Conservation (phyloP, 2,888 invertebrate genomes). For the Callosobruchus maculatus region DNA sequence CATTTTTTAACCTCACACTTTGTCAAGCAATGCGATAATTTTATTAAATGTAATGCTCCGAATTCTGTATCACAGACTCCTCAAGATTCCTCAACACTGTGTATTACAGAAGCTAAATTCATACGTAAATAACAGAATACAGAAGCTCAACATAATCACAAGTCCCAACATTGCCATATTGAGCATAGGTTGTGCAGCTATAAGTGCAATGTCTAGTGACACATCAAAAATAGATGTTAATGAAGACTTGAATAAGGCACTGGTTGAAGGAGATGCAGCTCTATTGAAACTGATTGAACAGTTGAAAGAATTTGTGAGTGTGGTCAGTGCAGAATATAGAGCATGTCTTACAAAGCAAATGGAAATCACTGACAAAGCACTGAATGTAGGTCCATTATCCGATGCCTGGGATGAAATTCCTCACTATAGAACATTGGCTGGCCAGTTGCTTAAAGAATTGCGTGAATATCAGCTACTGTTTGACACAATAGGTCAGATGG, state of each 20-base stretch:
- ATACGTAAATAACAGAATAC: neutral
- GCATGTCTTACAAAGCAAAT: constrained; percentile 42
- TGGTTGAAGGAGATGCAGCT: constrained; percentile 37
- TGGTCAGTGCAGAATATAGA: constrained; percentile 41
- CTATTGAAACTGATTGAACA: constrained; percentile 38
- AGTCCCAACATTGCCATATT: neutral
- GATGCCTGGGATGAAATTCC: constrained; percentile 41
- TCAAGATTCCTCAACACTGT: neutral
- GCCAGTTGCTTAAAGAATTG: constrained; percentile 39
- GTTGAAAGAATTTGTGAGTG: constrained; percentile 36
- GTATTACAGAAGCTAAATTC: neutral
- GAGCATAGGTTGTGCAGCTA: constrained; percentile 4
- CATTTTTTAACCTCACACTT: neutral
- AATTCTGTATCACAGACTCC: constrained; percentile 1
- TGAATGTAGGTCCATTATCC: constrained; percentile 32
- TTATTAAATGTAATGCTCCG: constrained; percentile 5
- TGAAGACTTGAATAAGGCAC: constrained; percentile 28
- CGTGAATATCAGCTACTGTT: constrained; percentile 38
- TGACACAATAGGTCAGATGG: constrained; percentile 39
- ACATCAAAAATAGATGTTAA: constrained; percentile 5
- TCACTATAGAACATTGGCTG: constrained; percentile 36
- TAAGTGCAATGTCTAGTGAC: neutral
- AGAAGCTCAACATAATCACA: neutral
- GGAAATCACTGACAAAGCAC: constrained; percentile 36
- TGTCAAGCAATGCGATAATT: neutral